Evolutionary conservation across 2,888 invertebrate genomes (phyloP).

Genomic region (Drosophila neonasuta): DNA sequence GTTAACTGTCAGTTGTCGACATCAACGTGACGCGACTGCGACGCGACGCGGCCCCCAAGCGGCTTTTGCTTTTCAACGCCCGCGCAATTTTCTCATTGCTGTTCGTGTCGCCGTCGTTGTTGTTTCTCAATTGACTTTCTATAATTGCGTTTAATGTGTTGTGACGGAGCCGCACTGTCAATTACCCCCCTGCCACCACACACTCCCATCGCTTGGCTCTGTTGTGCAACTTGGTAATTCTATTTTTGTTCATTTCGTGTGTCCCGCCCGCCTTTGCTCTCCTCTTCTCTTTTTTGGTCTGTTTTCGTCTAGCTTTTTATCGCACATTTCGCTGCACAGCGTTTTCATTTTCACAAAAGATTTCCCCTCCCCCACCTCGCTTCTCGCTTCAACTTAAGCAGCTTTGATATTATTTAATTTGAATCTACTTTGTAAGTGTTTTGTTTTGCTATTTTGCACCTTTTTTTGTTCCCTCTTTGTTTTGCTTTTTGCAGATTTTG

Average conservation of each 20-base stretch:
- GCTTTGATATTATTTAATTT: slow-evolving; percentile 73
- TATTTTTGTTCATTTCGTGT: slow-evolving; percentile 61
- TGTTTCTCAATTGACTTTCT: slow-evolving; percentile 73
- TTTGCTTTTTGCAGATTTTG: slow-evolving; percentile 44
- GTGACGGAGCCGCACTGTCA: slow-evolving; percentile 63
- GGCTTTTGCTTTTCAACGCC: slow-evolving; percentile 59
- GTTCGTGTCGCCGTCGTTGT: slow-evolving; percentile 20
- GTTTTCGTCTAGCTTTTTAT: slow-evolving; percentile 44
- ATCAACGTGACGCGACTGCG: slow-evolving; percentile 12
- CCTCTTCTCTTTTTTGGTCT: neutral
- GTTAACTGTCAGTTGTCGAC: slow-evolving; percentile 21
- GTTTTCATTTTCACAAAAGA: slow-evolving; percentile 50
- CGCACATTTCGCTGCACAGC: slow-evolving; percentile 64
- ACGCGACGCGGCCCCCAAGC: slow-evolving; percentile 13
- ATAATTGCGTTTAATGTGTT: slow-evolving; percentile 79
- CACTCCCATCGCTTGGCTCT: neutral
- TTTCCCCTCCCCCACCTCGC: slow-evolving; percentile 5
- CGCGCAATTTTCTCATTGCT: slow-evolving; percentile 57
- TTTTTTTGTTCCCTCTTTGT: neutral
- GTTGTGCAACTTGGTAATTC: slow-evolving; percentile 72
- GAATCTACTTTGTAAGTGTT: slow-evolving; percentile 35
- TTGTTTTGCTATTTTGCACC: slow-evolving; percentile 15
- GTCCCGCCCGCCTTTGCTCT: slow-evolving; percentile 15
- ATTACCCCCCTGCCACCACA: slow-evolving; percentile 21
- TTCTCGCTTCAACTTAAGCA: slow-evolving; percentile 43